Evolutionary conservation across 2,888 invertebrate species (phyloP), one percentile per base, ranked within the genome.

Genomic region (Celastrina argiolus): DNA sequence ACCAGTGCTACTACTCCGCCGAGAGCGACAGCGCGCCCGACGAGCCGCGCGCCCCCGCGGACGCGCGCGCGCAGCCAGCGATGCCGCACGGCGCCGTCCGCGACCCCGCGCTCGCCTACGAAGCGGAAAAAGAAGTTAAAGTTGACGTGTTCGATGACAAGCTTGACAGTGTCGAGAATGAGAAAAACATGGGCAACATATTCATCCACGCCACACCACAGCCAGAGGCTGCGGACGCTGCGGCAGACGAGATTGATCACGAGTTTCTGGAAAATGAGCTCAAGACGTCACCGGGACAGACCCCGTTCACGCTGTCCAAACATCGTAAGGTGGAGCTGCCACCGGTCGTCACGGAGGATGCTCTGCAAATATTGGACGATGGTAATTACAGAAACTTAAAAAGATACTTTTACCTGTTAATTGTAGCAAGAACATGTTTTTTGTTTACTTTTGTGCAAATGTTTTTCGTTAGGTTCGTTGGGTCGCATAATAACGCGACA

Each of bases 1-100:
- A 93, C 89, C 92, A 92, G 86, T 93, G 93, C 80, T 93, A 93
- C 81, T 92, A 92, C 82, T 93, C 93, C 72, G 93, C 93, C 71
- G 93, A 93, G 80, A 93, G 92, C 80, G 92, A 88, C 79, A 88
- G 88, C 77, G 84, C 87, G 71, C 86, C 76, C 75, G 88, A 88
- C 71, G 87, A 87, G 67, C 80, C 81, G 74, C 83, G 81, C 75
- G 82, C 83, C 65, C 82, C 82, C 69, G 80, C 83, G 63, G 75
- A 76, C 71, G 80, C 73, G 73, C 76, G 66, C 70, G 73, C 76
- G 73, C 75, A 71, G 45, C 64, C 67, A 71, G 80, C 81, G 74
- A 87, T 90, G 87, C 88, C 88, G 66, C 82, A 85, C 76, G 83
- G 85, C 72, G 83, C 83, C 71, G 81, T 83, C 81, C n/a, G n/a